Evolutionary conservation across 2,113 vertebrate species (phyloP).

Genomic region (Pygoscelis antarcticus): DNA sequence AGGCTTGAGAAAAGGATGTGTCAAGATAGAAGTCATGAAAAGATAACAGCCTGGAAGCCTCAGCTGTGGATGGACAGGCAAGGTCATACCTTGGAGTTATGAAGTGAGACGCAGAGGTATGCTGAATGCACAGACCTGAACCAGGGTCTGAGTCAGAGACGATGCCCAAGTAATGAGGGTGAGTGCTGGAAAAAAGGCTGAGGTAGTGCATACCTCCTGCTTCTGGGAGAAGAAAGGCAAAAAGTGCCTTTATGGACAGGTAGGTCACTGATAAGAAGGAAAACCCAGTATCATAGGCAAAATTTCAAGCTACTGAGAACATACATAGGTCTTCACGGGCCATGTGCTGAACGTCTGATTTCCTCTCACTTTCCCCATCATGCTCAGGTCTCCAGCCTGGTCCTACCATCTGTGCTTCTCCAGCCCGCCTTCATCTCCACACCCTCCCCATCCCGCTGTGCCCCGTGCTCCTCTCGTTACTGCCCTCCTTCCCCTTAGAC

Average conservation of each 20-base stretch:
- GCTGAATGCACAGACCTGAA: neutral
- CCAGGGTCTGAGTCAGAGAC: neutral
- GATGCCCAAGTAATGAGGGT: neutral
- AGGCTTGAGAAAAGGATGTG: neutral
- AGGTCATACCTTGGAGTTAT: neutral
- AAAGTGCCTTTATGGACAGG: neutral
- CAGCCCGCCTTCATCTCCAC: neutral
- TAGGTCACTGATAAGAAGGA: neutral
- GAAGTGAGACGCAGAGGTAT: neutral
- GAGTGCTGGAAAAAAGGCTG: neutral
- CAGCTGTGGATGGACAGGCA: neutral
- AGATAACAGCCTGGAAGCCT: slow-evolving; percentile 6
- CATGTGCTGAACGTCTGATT: accelerated
- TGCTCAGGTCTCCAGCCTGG: neutral
- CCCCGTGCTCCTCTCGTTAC: neutral
- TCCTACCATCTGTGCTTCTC: neutral
- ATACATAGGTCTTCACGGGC: neutral
- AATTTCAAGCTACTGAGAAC: neutral
- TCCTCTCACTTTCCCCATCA: accelerated
- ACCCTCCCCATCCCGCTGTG: neutral
- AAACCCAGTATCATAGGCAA: neutral
- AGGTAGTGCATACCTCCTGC: neutral
- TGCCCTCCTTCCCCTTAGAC: neutral
- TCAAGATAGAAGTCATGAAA: neutral
- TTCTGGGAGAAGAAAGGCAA: neutral